These are phyloP conservation scores for Drosophila kambysellisi DNA, from an alignment of 2,888 invertebrate genomes.

Conservation along the genomic window DNA sequence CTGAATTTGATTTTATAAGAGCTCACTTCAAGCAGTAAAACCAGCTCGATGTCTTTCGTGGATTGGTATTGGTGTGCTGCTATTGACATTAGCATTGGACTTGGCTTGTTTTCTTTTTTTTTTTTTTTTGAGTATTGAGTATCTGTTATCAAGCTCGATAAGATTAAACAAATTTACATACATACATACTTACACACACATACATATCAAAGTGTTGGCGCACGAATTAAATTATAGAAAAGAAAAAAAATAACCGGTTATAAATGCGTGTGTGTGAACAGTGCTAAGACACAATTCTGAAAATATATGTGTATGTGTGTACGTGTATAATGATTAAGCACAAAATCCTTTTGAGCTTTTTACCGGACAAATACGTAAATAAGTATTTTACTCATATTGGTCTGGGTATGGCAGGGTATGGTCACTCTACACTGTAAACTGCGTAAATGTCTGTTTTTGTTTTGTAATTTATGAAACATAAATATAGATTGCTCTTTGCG, in stretches of 20 bases:
- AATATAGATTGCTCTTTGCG: not conserved
- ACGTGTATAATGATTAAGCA: not conserved
- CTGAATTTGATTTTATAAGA: slow-evolving; percentile 61
- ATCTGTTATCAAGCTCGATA: slow-evolving; percentile 45
- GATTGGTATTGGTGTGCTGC: slow-evolving; percentile 4
- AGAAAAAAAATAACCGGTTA: slow-evolving; percentile 32
- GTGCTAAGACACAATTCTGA: slow-evolving; percentile 17
- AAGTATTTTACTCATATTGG: not conserved
- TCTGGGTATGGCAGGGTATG: not conserved
- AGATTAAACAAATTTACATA: slow-evolving; percentile 40
- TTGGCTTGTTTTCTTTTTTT: not conserved
- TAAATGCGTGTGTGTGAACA: not conserved
- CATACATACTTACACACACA: not conserved
- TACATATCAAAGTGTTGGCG: slow-evolving; percentile 12
- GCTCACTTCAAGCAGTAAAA: slow-evolving; percentile 10
- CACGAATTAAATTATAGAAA: slow-evolving; percentile 31
- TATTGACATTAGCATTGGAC: slow-evolving; percentile 32
- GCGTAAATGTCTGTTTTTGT: not conserved
- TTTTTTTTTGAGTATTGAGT: slow-evolving; percentile 3
- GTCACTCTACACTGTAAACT: slow-evolving; percentile 18
- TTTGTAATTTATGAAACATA: not conserved
- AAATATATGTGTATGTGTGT: not conserved
- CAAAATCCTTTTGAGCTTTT: slow-evolving; percentile 16
- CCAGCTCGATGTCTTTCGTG: slow-evolving; percentile 2
- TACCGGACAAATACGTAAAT: slow-evolving; percentile 12